A percentile compares a stretch with the other conserved stretches of the same genome.
Conservation (phyloP, 2,797 vertebrate species). For the Crax fasciolata region DNA sequence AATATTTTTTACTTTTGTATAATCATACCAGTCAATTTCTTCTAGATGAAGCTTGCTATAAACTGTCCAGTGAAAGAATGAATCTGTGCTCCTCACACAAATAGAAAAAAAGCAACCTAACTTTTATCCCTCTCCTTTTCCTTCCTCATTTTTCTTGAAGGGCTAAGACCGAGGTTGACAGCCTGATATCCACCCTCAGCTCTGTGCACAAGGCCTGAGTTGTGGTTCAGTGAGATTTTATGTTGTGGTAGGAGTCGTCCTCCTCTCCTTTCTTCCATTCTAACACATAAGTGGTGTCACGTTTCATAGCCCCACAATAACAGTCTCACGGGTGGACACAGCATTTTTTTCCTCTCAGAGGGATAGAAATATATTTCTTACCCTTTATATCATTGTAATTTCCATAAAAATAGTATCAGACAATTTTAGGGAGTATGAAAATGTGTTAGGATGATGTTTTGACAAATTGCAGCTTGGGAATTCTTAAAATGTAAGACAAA, state of each 20-base stretch:
- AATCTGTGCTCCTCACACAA: background rate
- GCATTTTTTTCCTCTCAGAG: background rate
- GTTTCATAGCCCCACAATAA: background rate
- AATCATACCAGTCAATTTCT: background rate
- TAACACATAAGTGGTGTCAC: background rate
- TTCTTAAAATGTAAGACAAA: background rate
- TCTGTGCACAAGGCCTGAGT: background rate
- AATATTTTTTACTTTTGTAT: background rate
- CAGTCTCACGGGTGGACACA: background rate
- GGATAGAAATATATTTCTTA: background rate
- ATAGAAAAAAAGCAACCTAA: background rate
- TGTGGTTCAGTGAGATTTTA: background rate
- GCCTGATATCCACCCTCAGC: background rate
- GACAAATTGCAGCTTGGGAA: background rate
- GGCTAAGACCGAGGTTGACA: background rate
- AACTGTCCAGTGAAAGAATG: background rate
- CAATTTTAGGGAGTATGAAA: background rate
- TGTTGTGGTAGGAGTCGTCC: background rate
- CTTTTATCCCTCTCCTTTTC: background rate
- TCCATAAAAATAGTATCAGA: slow-evolving; percentile 1
- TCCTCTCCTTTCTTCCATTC: background rate
- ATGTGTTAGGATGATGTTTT: background rate
- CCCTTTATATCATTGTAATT: fast-evolving
- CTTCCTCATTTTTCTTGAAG: background rate
- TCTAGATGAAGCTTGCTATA: background rate